Evolutionary conservation across 2,797 vertebrate species (phyloP), one percentile per base, ranked within the genome.

Genomic region (Heterohyrax brucei): DNA sequence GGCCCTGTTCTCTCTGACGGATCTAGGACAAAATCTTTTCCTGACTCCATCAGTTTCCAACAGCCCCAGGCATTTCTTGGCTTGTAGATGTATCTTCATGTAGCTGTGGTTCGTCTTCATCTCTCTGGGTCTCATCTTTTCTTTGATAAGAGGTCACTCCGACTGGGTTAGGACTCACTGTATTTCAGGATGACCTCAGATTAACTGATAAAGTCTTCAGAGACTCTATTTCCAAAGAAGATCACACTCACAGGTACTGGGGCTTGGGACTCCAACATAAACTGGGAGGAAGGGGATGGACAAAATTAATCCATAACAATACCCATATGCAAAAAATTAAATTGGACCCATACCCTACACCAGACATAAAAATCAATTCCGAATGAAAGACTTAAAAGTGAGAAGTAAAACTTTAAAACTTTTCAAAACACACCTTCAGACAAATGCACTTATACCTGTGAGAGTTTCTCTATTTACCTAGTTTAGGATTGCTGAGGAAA

Each of bases 311-410:
- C 68, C 68, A 33, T 33, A 70, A 33, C n/a, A 70, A 16, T 66
- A 46, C 14, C 59, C 18, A 7, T 19, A 48, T 12, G 18, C 30
- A 68, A 75, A 73, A 26, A 70, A 77, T 26, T 82, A 44, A 46
- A 46, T 22, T 82, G 61, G 53, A 73, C 4, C 30, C 68, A 75
- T 80, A 61, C 53, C 48, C 79, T 46, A 82, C 33, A 84, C 33
- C 26, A 64, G 68, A 76, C 81, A 64, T 68, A 90, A 85, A 64
- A 75, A 92, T 75, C 50, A 64, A 66, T 89, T 53, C 19, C 73
- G 28, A 75, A 80, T 53, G 16, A 68, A 75, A 80, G 59, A 24
- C 33, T 84, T 80, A n/a, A 80, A 79, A 81, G 75, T 44, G 48
- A 76, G 82, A 79, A 39, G 53, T 6, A 61, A n/a, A 62, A 73